Evolutionary conservation across 2,113 vertebrate genomes (phyloP), one percentile per base, ranked within the genome.

Genomic region (Paraplagusia blochii): DNA sequence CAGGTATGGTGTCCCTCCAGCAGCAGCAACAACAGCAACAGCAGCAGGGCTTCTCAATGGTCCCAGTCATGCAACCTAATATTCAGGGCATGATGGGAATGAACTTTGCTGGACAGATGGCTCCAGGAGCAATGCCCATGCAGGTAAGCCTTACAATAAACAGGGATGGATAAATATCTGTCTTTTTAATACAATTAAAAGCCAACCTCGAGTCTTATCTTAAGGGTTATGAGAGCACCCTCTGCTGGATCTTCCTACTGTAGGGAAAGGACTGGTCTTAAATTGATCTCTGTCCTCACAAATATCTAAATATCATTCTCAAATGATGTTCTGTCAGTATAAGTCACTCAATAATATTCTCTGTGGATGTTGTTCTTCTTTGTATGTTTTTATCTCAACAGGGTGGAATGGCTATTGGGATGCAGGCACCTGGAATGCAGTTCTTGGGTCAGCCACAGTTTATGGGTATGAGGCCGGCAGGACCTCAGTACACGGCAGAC

Each of bases 11-110:
- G 55, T 92, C 94, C 8, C 91, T 99, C 77, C 58, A 59, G 11
- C 79, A 80, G 9, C 46, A 50, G 29, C 49, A 51, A 3, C 49
- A 51, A n/a, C 85, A 83, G 11, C 82, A 87, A 43, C 89, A 85
- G 17, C 88, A 90, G 47, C 90, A 90, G 76, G 94, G 91, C 49
- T 99, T 94, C 72, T 92, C 96, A 1, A 91, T 99, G 92, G 92
- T 98, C 67, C 93, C 93, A 9, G 93, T 97, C 77, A 95, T 99
- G 95, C 95, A 95, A 76, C 90, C 95, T 51, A 97, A 93, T 54
- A 94, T 98, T 91, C 96, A 96, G 66, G 90, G 93, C 73, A 95
- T 99, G 92, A 97, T 99, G 90, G 94, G 94, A 59, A 93, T 99
- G 90, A 97, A 93, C 78, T 99, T 94, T 10, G 90, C 90, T n/a